Evolutionary conservation across 2,888 invertebrate genomes (phyloP), one percentile per base, ranked within the genome.

Genomic region (Nephrotoma guestfalica): DNA sequence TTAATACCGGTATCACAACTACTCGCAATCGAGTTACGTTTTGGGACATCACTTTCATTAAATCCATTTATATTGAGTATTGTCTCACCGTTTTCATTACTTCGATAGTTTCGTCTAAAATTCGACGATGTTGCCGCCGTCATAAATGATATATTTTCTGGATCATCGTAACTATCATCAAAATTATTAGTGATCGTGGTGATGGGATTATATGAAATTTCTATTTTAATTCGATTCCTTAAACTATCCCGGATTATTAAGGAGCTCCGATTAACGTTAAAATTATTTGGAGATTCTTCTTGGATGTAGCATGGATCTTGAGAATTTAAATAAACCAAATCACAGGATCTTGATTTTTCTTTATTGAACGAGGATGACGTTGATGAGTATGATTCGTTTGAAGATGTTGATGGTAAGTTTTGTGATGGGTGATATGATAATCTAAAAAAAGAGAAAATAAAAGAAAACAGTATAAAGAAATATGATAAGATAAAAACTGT

Each of bases 221-320:
- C 86, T 18, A 88, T 88, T 47, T 88, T 87, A 57, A 88, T 88
- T 86, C 86, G 86, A 88, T 88, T 88, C 45, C 45, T 45, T 18
- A 45, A 43, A 45, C 45, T 86, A 18, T 86, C 86, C 1, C 45
- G 86, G 11, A 86, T 47, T 45, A 86, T 86, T 86, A 86, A 86
- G 40, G 86, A 86, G 11, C 40, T 86, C 11, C 86, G 45, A 30
- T 86, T 86, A 6, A 47, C 11, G 13, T 84, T 84, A 41, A 84
- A 41, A 84, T 84, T 84, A 15, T 84, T 84, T 15, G 9, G 4
- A 9, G 71, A 41, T n/a, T 84, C 42, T 7, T 84, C 84, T 7
- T 84, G 41, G 15, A 84, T 84, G 9, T 41, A 84, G 15, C 84
- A 84, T 4, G 84, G 84, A 84, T 84, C 84, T 30, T 71, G 71